These are phyloP conservation scores for Notodonta dromedarius DNA, from an alignment of 2,888 invertebrate species.

Conservation along the genomic window DNA sequence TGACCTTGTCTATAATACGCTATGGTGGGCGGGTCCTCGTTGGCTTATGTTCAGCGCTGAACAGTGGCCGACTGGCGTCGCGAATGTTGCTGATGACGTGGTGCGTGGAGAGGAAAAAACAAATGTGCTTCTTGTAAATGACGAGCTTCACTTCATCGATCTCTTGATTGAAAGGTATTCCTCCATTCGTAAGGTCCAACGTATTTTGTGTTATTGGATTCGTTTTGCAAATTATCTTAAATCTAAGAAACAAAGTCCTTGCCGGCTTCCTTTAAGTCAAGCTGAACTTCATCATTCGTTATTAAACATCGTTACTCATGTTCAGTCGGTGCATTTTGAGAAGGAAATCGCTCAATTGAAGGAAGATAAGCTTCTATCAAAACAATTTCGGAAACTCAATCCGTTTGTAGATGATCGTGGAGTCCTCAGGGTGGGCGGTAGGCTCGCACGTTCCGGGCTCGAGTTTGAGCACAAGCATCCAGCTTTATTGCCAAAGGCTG, in stretches of 20 bases:
- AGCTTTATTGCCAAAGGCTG: neutral
- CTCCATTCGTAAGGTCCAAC: no score
- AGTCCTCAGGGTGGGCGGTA: conserved; percentile 14
- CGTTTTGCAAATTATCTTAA: neutral
- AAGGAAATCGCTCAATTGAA: neutral
- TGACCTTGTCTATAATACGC: neutral
- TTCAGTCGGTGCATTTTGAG: neutral
- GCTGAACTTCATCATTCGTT: neutral
- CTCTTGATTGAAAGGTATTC: no score
- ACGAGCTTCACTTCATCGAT: no score
- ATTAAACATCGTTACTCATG: neutral
- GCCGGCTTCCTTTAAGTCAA: neutral
- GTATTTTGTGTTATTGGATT: no score
- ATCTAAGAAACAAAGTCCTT: neutral
- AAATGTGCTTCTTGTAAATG: no score
- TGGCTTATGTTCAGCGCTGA: neutral
- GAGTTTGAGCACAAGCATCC: conserved; percentile 15
- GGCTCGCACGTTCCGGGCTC: conserved; percentile 10
- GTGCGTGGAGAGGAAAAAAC: no score
- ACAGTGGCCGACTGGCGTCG: neutral
- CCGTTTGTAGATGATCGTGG: conserved; percentile 9
- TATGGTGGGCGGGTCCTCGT: neutral
- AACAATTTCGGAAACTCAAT: conserved; percentile 1
- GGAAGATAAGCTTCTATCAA: neutral
- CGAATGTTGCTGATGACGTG: neutral